Evolutionary conservation across 2,888 invertebrate genomes (phyloP), one percentile per base, ranked within the genome.

Genomic region (Rhaphigaster nebulosa): DNA sequence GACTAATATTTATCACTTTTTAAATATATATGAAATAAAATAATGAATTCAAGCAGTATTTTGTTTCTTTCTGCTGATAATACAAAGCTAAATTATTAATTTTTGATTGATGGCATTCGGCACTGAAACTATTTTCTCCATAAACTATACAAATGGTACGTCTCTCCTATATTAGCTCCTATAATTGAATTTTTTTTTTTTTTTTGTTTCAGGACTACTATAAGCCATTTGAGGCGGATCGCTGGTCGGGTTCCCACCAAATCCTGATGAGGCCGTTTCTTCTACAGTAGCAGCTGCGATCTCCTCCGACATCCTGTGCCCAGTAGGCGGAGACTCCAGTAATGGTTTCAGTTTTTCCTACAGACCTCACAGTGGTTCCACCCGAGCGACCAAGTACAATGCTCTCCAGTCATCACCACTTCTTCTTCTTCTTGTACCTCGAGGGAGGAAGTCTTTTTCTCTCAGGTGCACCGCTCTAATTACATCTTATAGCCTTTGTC

Each of bases 361-460:
- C 34, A 76, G 70, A 76, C 34, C 70, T 76, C 70, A 76, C 34
- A 38, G 38, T 38, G 70, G 70, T 76, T 76, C 70, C 70, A 23
- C 38, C 70, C 70, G 34, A 76, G 70, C 70, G 70, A 76, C 70
- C 70, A 76, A 76, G 70, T 76, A 76, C 70, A 76, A 76, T 76
- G 70, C 70, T 76, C 70, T 10, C 20, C 70, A 34, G 38, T 34
- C 38, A 34, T 38, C 38, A 34, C 34, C 70, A 8, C 34, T 38
- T 76, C 70, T 76, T 76, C 70, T 76, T 70, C 65, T 65, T 70
- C 70, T 70, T 70, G 70, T 76, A 76, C 34, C 70, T 65, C n/a
- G 70, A 76, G 70, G 70, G 70, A 38, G 70, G 34, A 38, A 76
- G 70, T 76, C 34, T 76, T 76, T 76, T 76, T 76, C 34, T 76